Percentiles rank a stretch among this genome's conserved stretches.
Evolutionary conservation across 2,113 vertebrate species (phyloP).

Genomic region (Hippocampus guttulatus): DNA sequence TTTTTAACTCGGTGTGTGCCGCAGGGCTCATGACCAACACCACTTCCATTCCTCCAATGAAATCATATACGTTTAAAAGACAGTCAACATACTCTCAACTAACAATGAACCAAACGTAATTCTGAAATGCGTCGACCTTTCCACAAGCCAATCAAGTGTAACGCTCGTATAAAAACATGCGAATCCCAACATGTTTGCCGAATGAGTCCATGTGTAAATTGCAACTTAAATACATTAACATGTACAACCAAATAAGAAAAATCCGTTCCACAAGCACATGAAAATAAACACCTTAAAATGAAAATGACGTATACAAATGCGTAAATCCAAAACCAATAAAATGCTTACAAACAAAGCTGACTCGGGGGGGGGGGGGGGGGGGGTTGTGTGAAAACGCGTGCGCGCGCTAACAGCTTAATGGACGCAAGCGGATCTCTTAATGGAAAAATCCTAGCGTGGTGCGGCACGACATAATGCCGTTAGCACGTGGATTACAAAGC

Average conservation of each 20-base stretch:
- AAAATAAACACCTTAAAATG: no score
- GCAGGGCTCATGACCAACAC: background rate
- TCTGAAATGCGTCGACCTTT: no score
- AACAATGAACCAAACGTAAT: no score
- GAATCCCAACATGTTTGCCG: no score
- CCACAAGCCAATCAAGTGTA: no score
- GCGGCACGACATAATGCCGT: conserved; percentile 41
- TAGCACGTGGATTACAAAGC: conserved; percentile 58
- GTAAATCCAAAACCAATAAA: background rate
- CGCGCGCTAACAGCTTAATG: conserved; percentile 62
- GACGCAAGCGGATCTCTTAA: conserved; percentile 65
- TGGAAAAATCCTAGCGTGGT: conserved; percentile 45
- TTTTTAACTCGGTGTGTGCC: background rate
- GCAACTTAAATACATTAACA: no score
- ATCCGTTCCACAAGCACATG: no score
- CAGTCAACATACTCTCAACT: background rate
- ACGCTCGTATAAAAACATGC: no score
- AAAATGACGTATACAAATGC: background rate
- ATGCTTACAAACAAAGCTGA: background rate
- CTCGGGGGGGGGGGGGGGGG: background rate
- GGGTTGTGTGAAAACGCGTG: conserved; percentile 19
- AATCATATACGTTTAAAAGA: background rate
- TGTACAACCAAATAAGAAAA: no score
- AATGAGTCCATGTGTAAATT: no score
- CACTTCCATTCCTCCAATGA: background rate